A percentile compares a stretch with the other conserved stretches of the same genome.
Evolutionary conservation across 2,888 invertebrate genomes (phyloP).

Genomic region (Phengaris arion): DNA sequence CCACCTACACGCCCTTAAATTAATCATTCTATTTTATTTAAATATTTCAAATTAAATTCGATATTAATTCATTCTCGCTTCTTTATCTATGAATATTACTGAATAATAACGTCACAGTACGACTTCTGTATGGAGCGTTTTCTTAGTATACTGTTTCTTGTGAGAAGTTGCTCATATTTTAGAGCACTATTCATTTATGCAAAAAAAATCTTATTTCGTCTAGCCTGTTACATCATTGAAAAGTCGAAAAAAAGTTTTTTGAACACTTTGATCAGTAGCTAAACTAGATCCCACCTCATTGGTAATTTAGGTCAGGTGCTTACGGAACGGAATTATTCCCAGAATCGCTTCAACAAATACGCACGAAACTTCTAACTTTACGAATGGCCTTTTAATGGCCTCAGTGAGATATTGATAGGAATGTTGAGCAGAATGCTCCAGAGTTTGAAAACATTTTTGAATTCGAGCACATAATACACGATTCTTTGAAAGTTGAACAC

Average conservation of each 20-base stretch:
- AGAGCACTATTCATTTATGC: too few relatives aligned
- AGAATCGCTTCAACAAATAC: slow-evolving; percentile 61
- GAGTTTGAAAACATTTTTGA: slow-evolving; percentile 15
- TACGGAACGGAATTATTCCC: slow-evolving; percentile 51
- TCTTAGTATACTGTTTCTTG: too few relatives aligned
- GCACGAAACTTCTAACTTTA: slow-evolving; percentile 51
- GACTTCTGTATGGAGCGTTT: too few relatives aligned
- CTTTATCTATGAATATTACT: too few relatives aligned
- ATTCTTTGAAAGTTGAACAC: slow-evolving; percentile 21
- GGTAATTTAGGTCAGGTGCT: slow-evolving; percentile 39
- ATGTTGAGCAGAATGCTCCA: slow-evolving; percentile 29
- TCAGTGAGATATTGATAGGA: slow-evolving; percentile 38
- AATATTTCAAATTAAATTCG: too few relatives aligned
- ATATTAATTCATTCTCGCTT: too few relatives aligned
- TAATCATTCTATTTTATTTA: too few relatives aligned
- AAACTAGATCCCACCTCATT: neutral
- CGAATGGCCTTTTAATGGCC: slow-evolving; percentile 58
- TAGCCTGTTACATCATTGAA: too few relatives aligned
- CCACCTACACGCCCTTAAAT: too few relatives aligned
- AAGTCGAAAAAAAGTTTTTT: neutral
- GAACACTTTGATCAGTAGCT: neutral
- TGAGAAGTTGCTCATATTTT: too few relatives aligned
- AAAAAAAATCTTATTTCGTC: too few relatives aligned
- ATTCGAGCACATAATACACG: neutral
- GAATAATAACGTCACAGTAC: too few relatives aligned